phyloP scores from a whole-genome alignment of 2,113 vertebrate genomes.

The Cynoglossus semilaevis region DNA sequence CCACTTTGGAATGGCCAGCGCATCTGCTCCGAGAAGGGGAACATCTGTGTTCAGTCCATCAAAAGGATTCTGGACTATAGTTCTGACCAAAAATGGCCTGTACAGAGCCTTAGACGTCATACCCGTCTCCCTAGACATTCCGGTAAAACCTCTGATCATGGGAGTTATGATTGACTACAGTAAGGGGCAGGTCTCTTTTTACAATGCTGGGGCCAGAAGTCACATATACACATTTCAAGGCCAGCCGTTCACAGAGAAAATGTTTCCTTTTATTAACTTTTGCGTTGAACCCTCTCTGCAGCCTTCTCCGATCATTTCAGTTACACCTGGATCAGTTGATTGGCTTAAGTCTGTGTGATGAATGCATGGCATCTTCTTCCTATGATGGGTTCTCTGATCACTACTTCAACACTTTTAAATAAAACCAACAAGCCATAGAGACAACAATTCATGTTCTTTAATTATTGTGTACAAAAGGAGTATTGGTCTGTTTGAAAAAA shows the following conservation, averaged over 20 bases:
- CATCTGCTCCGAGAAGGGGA: slow-evolving; percentile 48
- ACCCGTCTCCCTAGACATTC: accelerated
- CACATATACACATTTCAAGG: slow-evolving; percentile 45
- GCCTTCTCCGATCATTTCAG: slow-evolving; percentile 18
- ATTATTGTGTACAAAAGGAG: background rate
- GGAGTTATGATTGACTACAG: slow-evolving; percentile 59
- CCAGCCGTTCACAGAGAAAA: slow-evolving; percentile 18
- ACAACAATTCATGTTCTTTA: slow-evolving; percentile 4
- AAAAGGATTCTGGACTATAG: slow-evolving; percentile 53
- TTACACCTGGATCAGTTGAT: slow-evolving; percentile 19
- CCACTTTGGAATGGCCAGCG: slow-evolving; percentile 54
- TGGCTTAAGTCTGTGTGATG: slow-evolving; percentile 41
- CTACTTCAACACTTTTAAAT: slow-evolving; percentile 1
- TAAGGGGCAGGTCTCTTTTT: slow-evolving; percentile 48
- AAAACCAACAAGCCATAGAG: slow-evolving; percentile 19
- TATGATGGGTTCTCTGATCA: background rate
- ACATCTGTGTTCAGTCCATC: accelerated
- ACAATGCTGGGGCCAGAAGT: slow-evolving; percentile 29
- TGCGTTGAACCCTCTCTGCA: slow-evolving; percentile 35
- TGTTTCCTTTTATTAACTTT: slow-evolving; percentile 55
- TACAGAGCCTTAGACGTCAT: background rate
- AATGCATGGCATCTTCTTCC: background rate
- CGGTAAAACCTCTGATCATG: background rate
- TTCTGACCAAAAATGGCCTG: slow-evolving; percentile 20
- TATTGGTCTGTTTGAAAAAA: background rate